These are phyloP conservation scores for Vanessa tameamea DNA, from an alignment of 1,140 invertebrate species.

Conservation along the genomic window DNA sequence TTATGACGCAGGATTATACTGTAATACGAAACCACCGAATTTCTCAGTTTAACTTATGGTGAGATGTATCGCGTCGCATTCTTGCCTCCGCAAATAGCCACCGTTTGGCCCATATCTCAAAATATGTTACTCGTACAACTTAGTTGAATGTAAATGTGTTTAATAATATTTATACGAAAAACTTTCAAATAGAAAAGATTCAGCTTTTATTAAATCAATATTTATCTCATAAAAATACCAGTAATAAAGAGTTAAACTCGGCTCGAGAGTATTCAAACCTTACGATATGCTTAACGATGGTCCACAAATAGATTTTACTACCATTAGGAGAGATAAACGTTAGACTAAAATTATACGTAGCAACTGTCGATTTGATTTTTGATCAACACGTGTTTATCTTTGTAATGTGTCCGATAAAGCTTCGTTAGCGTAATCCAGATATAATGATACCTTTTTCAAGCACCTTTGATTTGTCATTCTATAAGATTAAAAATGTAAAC, in stretches of 20 bases:
- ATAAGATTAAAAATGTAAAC: no score
- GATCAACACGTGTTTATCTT: no score
- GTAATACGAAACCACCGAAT: background rate
- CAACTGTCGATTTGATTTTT: background rate
- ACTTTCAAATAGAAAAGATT: no score
- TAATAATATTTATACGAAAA: no score
- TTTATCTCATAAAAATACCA: background rate
- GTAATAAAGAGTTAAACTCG: background rate
- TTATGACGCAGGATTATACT: no score
- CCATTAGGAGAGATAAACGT: background rate
- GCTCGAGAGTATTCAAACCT: conserved; percentile 2
- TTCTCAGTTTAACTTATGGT: background rate
- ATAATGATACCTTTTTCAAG: no score
- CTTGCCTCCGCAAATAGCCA: conserved; percentile 28
- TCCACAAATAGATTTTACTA: conserved; percentile 16
- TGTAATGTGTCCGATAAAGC: no score
- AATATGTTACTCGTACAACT: background rate
- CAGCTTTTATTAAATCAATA: no score
- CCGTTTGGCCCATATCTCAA: conserved; percentile 4
- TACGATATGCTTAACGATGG: background rate
- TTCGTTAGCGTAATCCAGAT: no score
- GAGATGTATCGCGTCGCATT: conserved; percentile 17
- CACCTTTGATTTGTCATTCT: no score
- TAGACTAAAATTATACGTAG: background rate
- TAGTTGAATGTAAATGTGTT: no score